A percentile compares a stretch with the other conserved stretches of the same genome.
phyloP scores from a whole-genome alignment of 2,797 vertebrate species.

The Falco peregrinus region DNA sequence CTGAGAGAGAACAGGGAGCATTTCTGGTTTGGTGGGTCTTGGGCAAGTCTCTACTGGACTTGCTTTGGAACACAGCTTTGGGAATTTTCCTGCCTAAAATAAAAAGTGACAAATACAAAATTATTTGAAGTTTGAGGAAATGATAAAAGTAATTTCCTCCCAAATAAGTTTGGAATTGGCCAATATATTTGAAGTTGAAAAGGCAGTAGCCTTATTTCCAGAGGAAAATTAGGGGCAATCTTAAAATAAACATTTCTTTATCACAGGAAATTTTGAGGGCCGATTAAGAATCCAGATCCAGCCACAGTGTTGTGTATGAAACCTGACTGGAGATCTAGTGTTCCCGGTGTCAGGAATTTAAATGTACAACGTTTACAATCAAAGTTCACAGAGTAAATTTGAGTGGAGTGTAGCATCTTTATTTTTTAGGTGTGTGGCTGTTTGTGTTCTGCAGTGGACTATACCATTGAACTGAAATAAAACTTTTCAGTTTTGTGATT shows the following conservation, averaged over 20 bases:
- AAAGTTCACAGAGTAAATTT: not conserved
- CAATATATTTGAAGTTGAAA: not conserved
- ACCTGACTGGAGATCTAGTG: not conserved
- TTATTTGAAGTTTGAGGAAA: not conserved
- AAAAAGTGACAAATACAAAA: not conserved
- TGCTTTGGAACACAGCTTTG: not conserved
- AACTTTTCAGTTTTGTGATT: not conserved
- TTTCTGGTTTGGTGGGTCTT: not conserved
- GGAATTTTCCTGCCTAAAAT: not conserved
- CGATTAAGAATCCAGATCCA: not conserved
- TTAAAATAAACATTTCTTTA: not conserved
- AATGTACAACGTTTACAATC: not conserved
- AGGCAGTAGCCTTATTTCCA: not conserved
- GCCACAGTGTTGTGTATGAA: not conserved
- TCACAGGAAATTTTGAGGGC: not conserved
- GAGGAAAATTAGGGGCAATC: too few relatives aligned
- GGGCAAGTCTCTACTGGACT: not conserved
- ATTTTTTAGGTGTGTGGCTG: not conserved
- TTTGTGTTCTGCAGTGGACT: not conserved
- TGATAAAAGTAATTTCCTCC: accelerated
- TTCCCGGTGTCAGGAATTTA: not conserved
- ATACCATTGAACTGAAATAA: not conserved
- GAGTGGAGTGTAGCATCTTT: not conserved
- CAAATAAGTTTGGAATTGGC: not conserved
- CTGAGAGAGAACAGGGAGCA: not conserved